Base-by-base conservation (phyloP, 2,888 invertebrate species). In the Amorpha juglandis region DNA sequence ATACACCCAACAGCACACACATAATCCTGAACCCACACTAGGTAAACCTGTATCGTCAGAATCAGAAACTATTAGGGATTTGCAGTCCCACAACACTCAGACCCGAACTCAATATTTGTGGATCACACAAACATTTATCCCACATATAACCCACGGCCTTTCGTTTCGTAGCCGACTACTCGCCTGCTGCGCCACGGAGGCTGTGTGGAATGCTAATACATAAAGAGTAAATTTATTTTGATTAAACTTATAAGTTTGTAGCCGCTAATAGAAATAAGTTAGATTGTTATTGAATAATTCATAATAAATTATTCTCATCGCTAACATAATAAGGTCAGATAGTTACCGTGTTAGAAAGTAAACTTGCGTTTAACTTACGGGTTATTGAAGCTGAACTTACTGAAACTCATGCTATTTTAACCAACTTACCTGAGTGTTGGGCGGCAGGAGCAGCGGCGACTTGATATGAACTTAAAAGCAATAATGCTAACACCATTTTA, bases 361-460 rank as follows among this genome's bases (percentile, higher is more conserved):
- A 19, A 19, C 19, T 19, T 21, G 8, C 19, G 1, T 9, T 50
- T 48, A 16, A 50, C 19, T 50, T 19, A 9, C 16, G 48, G 7
- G 33, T 53, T 6, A 53, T 53, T 14, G 12, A 27, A 16, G 53
- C 4, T 51, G 11, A 7, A 1, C n/a, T 48, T 48, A 48, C 8
- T 3, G 8, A 42, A 33, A 0, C 16, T 19, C 19, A 7, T 58
- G n/a, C 19, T 51, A 51, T 51, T 51, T 50, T 19, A 19, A 50
- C 11, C 4, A n/a, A 74, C 81, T 75, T 72, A 85, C 86, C 84
- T 70, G 78, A 62, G 66, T 72, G 72, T 47, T 81, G 79, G 35
- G 80, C 76, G 12, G 74, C 70, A 0, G 86, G 86, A n/a, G 84
- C 84, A 12, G 78, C 68, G 27, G 71, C 53, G 27, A 77, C 80